Base-by-base conservation (phyloP, 2,888 invertebrate species). In the Pherbina coryleti region DNA sequence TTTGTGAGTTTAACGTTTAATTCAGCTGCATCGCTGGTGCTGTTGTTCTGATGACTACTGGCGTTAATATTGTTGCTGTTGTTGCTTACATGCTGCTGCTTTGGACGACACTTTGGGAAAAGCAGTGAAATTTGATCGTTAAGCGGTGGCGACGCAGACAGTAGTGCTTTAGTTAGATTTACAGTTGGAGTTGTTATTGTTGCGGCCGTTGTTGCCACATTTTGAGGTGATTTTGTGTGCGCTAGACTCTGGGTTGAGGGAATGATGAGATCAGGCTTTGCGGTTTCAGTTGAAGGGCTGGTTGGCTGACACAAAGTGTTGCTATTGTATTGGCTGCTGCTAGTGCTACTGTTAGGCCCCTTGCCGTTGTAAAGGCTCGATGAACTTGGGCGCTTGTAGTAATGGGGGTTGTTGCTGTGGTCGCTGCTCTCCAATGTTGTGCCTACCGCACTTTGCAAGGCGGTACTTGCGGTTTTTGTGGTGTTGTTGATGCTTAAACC, bases 51-150 rank as follows among this genome's bases (percentile, higher is more conserved):
- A 76, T 78, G 79, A 76, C 77, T 57, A 60, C 76, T 79, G 37
- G 71, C 44, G 14, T 80, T 22, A 77, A 76, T 53, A 75, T 75
- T 31, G 25, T 75, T 31, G 25, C 25, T 60, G 75, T 79, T 77
- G 78, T 78, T 81, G 55, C 77, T 64, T 75, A 79, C 73, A 74
- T 77, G 66, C 76, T 60, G 69, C 85, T 91, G 91, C 87, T 93
- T 92, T 84, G 95, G 95, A 86, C 95, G 93, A 91, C 96, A 96
- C 94, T 96, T 96, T 86, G 95, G 95, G 91, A 96, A 96, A 87
- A 96, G 92, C 89, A 94, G 92, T 88, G 95, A 95, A 91, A 96
- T 95, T 91, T 94, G 93, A 92, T 95, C 95, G 91, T 85, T 89
- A 25, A 91, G 90, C 86, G 90, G 91, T 88, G 90, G 91, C 89